Percentiles rank a stretch among this genome's conserved stretches.
Conservation (phyloP, 2,888 invertebrate species). For the Melinopterus prodromus region DNA sequence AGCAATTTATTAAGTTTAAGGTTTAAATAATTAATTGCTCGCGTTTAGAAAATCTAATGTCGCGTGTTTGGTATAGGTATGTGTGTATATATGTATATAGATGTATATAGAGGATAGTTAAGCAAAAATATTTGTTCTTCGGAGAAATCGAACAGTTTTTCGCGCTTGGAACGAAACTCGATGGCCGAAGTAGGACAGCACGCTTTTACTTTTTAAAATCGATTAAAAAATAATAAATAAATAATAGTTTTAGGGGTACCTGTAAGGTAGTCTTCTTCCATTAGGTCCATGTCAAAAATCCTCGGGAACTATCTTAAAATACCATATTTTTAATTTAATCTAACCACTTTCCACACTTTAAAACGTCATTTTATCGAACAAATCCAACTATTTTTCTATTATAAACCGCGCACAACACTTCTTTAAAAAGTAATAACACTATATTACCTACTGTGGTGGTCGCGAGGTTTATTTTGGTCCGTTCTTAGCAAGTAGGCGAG, state of each 20-base stretch:
- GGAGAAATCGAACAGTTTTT: neutral
- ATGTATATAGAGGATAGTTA: neutral
- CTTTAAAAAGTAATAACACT: too few species aligned
- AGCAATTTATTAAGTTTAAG: too few species aligned
- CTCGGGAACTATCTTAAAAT: neutral
- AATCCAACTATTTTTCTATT: neutral
- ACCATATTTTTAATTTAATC: neutral
- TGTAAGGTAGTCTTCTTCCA: neutral
- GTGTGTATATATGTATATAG: too few species aligned
- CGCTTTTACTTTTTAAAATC: constrained; percentile 4
- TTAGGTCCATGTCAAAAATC: neutral
- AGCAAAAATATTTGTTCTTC: neutral
- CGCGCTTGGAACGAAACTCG: neutral
- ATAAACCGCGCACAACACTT: too few species aligned
- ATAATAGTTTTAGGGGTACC: neutral
- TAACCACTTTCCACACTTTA: neutral
- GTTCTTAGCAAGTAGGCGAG: neutral
- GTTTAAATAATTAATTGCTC: too few species aligned
- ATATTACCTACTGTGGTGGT: neutral
- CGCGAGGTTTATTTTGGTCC: neutral
- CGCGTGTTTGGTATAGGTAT: too few species aligned
- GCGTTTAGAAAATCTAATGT: too few species aligned
- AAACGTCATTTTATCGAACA: neutral
- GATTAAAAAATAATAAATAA: neutral
- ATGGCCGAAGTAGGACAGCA: neutral